Evolutionary conservation across 2,888 invertebrate species (phyloP).

Genomic region (Helleia helle): DNA sequence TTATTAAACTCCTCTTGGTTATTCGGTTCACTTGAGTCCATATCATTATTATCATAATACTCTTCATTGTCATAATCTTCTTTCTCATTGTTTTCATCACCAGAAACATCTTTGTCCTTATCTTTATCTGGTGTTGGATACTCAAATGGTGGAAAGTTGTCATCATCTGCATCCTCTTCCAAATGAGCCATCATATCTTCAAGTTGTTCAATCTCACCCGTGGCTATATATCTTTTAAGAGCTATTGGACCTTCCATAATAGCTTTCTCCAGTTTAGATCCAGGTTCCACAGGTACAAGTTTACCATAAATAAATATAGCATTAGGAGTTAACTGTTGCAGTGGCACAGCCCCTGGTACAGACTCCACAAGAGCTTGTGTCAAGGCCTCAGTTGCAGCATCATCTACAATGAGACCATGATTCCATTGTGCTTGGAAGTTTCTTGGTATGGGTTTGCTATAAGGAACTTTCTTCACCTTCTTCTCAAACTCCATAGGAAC

Average conservation of each 20-base stretch:
- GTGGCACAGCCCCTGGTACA: constrained; percentile 84
- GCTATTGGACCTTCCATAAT: constrained; percentile 85
- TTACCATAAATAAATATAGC: constrained; percentile 90
- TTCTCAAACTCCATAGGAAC: constrained; percentile 80
- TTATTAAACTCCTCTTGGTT: constrained; percentile 50
- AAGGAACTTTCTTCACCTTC: constrained; percentile 90
- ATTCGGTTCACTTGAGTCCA: constrained; percentile 50
- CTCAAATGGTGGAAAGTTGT: constrained; percentile 57
- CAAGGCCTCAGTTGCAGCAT: constrained; percentile 74
- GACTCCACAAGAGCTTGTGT: constrained; percentile 82
- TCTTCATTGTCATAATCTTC: constrained; percentile 37
- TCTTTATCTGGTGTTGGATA: constrained; percentile 47
- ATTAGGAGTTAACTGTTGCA: constrained; percentile 84
- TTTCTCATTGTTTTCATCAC: constrained; percentile 45
- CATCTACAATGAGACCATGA: constrained; percentile 77
- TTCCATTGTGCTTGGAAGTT: constrained; percentile 99
- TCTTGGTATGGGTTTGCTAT: constrained; percentile 95
- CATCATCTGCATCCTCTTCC: constrained; percentile 75
- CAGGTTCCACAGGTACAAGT: constrained; percentile 83
- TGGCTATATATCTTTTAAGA: constrained; percentile 83
- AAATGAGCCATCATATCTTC: constrained; percentile 83
- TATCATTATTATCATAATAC: constrained; percentile 53
- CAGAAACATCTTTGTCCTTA: constrained; percentile 30
- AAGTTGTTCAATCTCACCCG: constrained; percentile 87
- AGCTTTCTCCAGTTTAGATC: constrained; percentile 83